phyloP scores from a whole-genome alignment of 2,797 vertebrate species.

The Gymnothorax javanicus region DNA sequence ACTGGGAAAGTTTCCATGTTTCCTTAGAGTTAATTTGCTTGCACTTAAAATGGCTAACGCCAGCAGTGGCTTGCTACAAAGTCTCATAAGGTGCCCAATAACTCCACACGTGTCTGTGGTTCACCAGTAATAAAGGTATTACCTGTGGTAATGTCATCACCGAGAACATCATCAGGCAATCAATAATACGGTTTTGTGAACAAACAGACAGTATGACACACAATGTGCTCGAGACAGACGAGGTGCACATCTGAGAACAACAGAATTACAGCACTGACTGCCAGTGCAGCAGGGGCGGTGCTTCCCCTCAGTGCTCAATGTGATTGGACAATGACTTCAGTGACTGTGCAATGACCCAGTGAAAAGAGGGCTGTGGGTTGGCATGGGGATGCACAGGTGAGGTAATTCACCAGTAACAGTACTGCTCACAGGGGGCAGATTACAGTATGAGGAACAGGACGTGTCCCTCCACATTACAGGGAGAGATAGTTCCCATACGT shows the following conservation, averaged over 20 bases:
- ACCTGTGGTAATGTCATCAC: neutral
- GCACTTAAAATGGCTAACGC: neutral
- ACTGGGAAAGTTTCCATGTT: no score
- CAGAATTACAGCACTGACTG: neutral
- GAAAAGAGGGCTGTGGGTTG: neutral
- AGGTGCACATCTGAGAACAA: neutral
- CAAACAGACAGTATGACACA: neutral
- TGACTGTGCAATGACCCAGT: neutral
- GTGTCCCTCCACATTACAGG: neutral
- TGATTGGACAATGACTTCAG: neutral
- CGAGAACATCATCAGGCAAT: no score
- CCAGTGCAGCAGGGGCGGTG: neutral
- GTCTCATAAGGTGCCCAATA: neutral
- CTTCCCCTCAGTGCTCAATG: neutral
- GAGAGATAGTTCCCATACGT: no score
- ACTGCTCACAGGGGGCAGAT: neutral
- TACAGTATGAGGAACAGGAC: neutral
- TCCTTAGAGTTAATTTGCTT: neutral
- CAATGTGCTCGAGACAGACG: neutral
- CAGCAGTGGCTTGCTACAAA: neutral
- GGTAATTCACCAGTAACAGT: neutral
- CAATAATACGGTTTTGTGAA: neutral
- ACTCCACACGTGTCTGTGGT: neutral
- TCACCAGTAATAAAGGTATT: neutral
- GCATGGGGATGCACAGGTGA: no score